Base-by-base conservation (phyloP, 2,113 vertebrate genomes). In the Catharus fuscescens region DNA sequence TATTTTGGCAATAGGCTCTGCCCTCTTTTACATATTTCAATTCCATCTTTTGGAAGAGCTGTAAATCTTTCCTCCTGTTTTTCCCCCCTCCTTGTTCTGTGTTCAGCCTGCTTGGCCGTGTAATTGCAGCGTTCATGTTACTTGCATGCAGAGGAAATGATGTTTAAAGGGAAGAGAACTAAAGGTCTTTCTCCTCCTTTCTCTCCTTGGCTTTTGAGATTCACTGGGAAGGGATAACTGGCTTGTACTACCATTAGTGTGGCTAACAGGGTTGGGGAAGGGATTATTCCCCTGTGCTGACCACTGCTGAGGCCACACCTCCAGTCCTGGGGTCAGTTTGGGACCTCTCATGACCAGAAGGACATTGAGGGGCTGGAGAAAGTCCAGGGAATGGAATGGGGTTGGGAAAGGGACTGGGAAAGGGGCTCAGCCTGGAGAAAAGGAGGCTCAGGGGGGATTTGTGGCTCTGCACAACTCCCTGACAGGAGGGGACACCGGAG, bases 11-110 rank as follows among this genome's bases (percentile, higher is more conserved):
- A 80, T 81, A 20, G 12, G 54, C 2, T 0, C 76, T 86, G 82
- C 86, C 86, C 88, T 88, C 42, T 62, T 96, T 91, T 88, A 80
- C 81, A 90, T 95, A 88, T 88, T 95, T 96, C 81, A 73, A 8
- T 72, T 86, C 88, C 67, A 61, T 89, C 90, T 92, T 89, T 88
- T 93, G 90, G 95, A 91, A 90, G 79, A 31, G 44, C 66, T 85
- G 47, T 77, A 94, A 90, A 93, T 87, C 92, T 88, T 79, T 80
- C 81, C 31, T 79, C 80, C 56, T 48, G 0, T n/a, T 84, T 85
- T 73, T 15, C 12, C 29, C 53, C 79, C 17, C n/a, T 38, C 84
- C 82, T 83, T 32, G 36, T 56, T 90, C 92, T 94, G 82, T 76
- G 82, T 62, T 91, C 65, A 25, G 59, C 50, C 83, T 14, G 16